phyloP scores from a whole-genome alignment of 1,140 invertebrate genomes.

The Mya arenaria region DNA sequence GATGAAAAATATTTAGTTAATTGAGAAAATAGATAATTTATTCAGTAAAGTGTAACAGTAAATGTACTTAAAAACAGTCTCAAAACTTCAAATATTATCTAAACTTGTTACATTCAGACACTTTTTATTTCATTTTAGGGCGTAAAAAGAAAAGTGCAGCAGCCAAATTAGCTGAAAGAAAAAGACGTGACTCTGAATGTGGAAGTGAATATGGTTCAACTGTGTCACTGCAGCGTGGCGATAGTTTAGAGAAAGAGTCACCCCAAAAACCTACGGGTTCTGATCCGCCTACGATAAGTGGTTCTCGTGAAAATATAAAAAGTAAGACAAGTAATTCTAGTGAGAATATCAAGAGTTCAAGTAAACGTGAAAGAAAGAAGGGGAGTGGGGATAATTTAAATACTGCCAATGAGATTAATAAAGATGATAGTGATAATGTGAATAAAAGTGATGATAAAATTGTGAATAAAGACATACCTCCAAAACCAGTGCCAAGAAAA shows the following conservation, averaged over 20 bases:
- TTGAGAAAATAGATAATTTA: too few relatives aligned
- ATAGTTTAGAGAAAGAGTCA: conserved; percentile 22
- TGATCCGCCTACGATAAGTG: neutral
- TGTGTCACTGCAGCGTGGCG: conserved; percentile 55
- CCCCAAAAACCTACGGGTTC: conserved; percentile 76
- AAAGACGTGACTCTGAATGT: conserved; percentile 61
- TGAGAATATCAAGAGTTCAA: neutral
- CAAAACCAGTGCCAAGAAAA: conserved; percentile 58
- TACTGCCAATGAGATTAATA: conserved; percentile 82
- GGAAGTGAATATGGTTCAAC: conserved; percentile 72
- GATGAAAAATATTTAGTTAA: too few relatives aligned
- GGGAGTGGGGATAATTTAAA: neutral
- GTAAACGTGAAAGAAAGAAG: neutral
- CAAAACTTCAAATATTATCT: too few relatives aligned
- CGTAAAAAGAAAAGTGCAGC: conserved; percentile 73
- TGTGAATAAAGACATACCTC: conserved; percentile 9
- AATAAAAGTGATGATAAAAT: neutral
- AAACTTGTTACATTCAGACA: neutral
- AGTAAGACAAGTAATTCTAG: neutral
- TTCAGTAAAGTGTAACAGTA: too few relatives aligned
- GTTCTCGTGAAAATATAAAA: conserved; percentile 6
- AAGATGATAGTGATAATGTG: conserved; percentile 83
- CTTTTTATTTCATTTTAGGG: conserved; percentile 16
- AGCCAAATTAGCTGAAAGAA: conserved; percentile 71
- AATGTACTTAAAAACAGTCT: too few relatives aligned